Base-by-base conservation (phyloP, 64 coral and sea anemone species). In the Pocillopora verrucosa region DNA sequence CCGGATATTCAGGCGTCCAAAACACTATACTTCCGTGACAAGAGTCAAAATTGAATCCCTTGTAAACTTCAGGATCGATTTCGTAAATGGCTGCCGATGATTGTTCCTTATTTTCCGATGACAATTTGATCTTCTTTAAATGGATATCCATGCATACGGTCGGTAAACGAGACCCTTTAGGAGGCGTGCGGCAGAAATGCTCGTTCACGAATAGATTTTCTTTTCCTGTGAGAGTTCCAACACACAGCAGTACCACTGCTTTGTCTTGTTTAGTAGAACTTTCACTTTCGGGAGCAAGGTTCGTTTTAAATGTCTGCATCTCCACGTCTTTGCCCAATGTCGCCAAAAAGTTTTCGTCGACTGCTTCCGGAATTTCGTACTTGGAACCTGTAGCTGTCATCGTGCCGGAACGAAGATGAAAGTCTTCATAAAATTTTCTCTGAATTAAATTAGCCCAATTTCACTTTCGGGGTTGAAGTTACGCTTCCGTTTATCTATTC, bases 231-330 rank as follows among this genome's bases (percentile, higher is more conserved):
- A 89, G 78, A 25, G 35, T 67, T 7, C 59, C 61, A 60, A 65
- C 37, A 15, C 79, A 65, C 11, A 20, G 38, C 58, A 75, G 17
- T 16, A 61, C 17, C 5, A 17, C 25, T 20, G 6, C 20, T 5
- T 60, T 35, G 12, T 34, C 25, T 45, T 72, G 34, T 59, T 74
- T n/a, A 13, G 56, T 65, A 78, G 19, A 12, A 13, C 17, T 73
- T 61, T 59, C 24, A 13, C 41, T 34, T 17, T 73, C 59, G 10
- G 14, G 59, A 20, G 58, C 60, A 30, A 79, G 13, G 26, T 80
- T 81, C 72, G 77, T 89, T 80, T 81, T 89, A 67, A 89, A 89
- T 9, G 88, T 89, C 22, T 70, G 16, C 77, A 89, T 72, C 88
- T 81, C 88, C 1, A 81, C 77, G 45, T 72, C 77, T 13, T 65